A percentile compares a stretch with the other conserved stretches of the same genome.
Evolutionary conservation across 1,140 invertebrate species (phyloP).

Genomic region (Drosophila pachea): DNA sequence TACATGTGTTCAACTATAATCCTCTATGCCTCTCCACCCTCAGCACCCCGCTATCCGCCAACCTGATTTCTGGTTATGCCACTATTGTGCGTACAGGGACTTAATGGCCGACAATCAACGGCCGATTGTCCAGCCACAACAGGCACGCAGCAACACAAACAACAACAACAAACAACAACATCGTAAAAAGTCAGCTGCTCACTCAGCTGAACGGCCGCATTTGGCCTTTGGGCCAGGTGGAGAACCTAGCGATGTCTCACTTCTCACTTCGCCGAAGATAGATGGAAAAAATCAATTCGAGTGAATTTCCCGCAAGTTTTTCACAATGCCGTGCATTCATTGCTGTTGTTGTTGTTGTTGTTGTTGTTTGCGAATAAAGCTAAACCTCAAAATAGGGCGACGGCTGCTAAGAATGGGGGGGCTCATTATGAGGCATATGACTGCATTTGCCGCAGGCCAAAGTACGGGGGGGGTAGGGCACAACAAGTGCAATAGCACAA

Average conservation of each 20-base stretch:
- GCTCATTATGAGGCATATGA: conserved; percentile 38
- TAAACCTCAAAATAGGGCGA: conserved; percentile 41
- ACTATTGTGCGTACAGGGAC: conserved; percentile 2
- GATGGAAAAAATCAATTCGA: no score
- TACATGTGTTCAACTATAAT: no score
- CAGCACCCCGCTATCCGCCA: no score
- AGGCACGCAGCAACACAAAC: background rate
- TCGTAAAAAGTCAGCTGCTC: no score
- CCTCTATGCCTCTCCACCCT: no score
- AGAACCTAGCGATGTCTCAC: no score
- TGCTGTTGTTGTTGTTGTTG: conserved; percentile 17
- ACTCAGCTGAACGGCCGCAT: no score
- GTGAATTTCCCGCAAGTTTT: background rate
- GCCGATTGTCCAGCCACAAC: background rate
- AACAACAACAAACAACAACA: background rate
- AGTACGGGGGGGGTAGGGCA: background rate
- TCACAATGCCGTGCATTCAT: conserved; percentile 12
- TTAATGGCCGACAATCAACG: background rate
- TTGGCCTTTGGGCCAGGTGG: background rate
- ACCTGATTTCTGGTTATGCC: no score
- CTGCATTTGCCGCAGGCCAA: conserved; percentile 18
- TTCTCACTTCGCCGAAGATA: no score
- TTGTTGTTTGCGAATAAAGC: conserved; percentile 28
- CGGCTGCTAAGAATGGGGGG: conserved; percentile 27
- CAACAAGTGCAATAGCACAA: conserved; percentile 34